These are phyloP conservation scores for Myotis daubentonii DNA, from an alignment of 2,797 vertebrate species.

Conservation along the genomic window DNA sequence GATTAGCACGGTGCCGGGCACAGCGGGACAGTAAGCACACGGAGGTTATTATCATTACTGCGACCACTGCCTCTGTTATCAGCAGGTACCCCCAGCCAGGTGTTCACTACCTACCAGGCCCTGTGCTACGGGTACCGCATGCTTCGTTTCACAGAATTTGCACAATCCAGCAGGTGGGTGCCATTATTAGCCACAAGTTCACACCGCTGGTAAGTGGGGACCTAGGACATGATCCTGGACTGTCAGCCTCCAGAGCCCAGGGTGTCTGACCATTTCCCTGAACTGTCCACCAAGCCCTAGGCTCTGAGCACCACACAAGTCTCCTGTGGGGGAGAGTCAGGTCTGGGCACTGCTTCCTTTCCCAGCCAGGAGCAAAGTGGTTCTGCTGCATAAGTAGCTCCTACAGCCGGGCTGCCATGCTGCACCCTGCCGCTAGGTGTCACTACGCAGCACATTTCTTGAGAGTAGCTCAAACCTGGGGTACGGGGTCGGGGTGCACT, in stretches of 20 bases:
- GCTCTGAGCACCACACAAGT: not conserved
- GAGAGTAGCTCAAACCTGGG: not conserved
- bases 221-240: not conserved
- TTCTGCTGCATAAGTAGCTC: not conserved
- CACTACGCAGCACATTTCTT: not conserved
- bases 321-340: not conserved
- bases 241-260: not conserved
- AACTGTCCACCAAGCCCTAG: not conserved
- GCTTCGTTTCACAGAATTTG: not conserved
- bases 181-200: not conserved
- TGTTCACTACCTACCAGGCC: not conserved
- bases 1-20: not conserved
- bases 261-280: not conserved
- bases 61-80: not conserved
- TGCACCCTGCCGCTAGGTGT: slow-evolving; percentile 19
- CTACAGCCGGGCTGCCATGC: slow-evolving; percentile 51
- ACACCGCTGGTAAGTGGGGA: not conserved
- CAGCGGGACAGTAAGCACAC: not conserved
- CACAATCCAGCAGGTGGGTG: not conserved
- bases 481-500: no score
- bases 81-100: not conserved
- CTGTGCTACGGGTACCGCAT: not conserved
- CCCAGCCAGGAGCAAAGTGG: rapidly evolving
- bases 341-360: not conserved
- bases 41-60: no score